phyloP scores from a whole-genome alignment of 2,888 invertebrate species.

The Aleiodes alternator region DNA sequence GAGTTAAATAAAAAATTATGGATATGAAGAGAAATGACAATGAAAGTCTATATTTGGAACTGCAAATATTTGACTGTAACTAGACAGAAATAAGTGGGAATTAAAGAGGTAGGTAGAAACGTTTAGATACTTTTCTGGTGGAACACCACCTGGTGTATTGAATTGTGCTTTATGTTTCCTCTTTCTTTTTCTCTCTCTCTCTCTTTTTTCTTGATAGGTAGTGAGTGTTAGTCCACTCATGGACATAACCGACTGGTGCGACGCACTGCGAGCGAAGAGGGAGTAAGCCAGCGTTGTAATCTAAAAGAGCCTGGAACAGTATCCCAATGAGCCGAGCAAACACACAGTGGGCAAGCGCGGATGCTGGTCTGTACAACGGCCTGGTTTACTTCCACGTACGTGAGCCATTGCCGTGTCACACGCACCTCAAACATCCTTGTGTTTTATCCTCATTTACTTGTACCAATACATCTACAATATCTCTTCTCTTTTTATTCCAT shows the following conservation, averaged over 20 bases:
- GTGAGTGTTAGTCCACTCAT: slow-evolving; percentile 70
- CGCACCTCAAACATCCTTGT: slow-evolving; percentile 48
- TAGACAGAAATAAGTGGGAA: too few species aligned
- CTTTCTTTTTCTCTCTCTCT: slow-evolving; percentile 38
- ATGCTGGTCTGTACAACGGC: slow-evolving; percentile 70
- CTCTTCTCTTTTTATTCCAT: slow-evolving; percentile 40
- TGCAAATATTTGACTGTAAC: too few species aligned
- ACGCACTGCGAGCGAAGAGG: neutral
- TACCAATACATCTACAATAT: slow-evolving; percentile 44
- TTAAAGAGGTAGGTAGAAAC: too few species aligned
- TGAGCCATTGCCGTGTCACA: slow-evolving; percentile 52
- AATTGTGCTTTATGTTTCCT: neutral
- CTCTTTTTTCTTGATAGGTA: slow-evolving; percentile 49
- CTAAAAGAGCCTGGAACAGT: neutral
- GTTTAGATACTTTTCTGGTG: neutral
- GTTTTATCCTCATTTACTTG: slow-evolving; percentile 35
- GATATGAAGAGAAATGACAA: too few species aligned
- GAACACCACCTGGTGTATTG: neutral
- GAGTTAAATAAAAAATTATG: too few species aligned
- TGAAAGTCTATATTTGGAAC: too few species aligned
- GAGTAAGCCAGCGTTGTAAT: neutral
- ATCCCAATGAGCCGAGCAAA: neutral
- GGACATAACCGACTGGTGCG: neutral
- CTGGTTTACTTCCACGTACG: slow-evolving; percentile 67
- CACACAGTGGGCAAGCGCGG: slow-evolving; percentile 58